Evolutionary conservation across 2,888 invertebrate species (phyloP).

Genomic region (Copidosoma aretas): DNA sequence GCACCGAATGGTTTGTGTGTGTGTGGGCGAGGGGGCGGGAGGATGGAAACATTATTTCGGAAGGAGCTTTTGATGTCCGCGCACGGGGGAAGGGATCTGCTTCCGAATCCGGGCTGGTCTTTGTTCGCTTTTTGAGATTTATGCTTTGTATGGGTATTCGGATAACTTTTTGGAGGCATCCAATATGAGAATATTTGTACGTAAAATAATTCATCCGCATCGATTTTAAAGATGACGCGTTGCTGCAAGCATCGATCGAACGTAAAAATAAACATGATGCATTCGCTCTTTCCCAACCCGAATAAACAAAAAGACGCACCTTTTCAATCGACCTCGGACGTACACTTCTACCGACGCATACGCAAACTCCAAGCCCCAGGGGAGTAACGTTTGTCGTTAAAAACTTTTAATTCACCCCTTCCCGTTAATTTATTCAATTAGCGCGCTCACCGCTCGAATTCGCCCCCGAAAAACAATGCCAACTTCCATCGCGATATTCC

Average conservation of each 20-base stretch:
- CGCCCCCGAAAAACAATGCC: background rate
- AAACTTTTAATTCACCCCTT: background rate
- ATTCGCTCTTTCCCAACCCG: background rate
- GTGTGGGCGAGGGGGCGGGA: background rate
- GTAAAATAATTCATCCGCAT: too few species aligned
- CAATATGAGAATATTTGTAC: too few species aligned
- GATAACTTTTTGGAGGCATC: too few species aligned
- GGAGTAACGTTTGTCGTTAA: background rate
- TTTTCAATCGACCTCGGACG: background rate
- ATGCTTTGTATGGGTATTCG: background rate
- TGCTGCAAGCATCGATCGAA: too few species aligned
- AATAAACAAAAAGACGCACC: background rate
- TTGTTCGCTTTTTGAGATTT: constrained; percentile 2
- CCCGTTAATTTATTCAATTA: background rate
- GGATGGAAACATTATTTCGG: constrained; percentile 3
- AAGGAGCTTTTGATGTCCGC: constrained; percentile 4
- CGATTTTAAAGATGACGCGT: too few species aligned
- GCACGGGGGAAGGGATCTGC: background rate
- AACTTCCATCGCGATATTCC: background rate
- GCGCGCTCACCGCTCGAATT: background rate
- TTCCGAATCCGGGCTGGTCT: background rate
- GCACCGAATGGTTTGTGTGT: background rate
- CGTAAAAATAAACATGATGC: too few species aligned
- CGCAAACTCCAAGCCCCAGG: background rate
- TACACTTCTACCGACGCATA: background rate